A percentile compares a stretch with the other conserved stretches of the same genome.
Conservation (phyloP, 2,113 vertebrate species). For the Scomber japonicus region DNA sequence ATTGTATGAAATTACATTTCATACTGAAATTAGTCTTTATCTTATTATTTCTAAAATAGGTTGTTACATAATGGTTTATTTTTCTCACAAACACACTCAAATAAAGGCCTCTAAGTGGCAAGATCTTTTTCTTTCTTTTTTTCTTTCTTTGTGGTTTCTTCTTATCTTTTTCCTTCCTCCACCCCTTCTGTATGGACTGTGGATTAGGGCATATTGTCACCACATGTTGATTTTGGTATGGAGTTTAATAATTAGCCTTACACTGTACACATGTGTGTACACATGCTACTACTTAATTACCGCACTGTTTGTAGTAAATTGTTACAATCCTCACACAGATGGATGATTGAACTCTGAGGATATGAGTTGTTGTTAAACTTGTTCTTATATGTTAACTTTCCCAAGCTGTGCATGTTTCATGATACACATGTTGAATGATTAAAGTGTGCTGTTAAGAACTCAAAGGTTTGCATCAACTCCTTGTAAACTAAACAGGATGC, state of each 20-base stretch:
- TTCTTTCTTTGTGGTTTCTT: conserved; percentile 6
- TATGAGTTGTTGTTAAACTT: background rate
- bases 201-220: conserved; percentile 31
- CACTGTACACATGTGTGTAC: conserved; percentile 27
- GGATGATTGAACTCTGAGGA: background rate
- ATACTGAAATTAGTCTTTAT: background rate
- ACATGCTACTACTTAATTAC: conserved; percentile 39
- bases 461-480: background rate
- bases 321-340: conserved; percentile 15
- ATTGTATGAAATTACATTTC: background rate
- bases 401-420: background rate
- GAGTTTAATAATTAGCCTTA: conserved; percentile 28
- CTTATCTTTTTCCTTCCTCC: conserved; percentile 2
- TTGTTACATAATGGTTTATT: background rate
- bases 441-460: no score
- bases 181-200: conserved; percentile 3
- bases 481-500: background rate
- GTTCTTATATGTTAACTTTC: background rate
- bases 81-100: background rate
- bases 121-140: background rate
- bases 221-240: conserved; percentile 29
- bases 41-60: background rate
- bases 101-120: background rate
- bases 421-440: no score
- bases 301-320: background rate